Base-by-base conservation (phyloP, 2,113 vertebrate species). In the Melanerpes formicivorus region DNA sequence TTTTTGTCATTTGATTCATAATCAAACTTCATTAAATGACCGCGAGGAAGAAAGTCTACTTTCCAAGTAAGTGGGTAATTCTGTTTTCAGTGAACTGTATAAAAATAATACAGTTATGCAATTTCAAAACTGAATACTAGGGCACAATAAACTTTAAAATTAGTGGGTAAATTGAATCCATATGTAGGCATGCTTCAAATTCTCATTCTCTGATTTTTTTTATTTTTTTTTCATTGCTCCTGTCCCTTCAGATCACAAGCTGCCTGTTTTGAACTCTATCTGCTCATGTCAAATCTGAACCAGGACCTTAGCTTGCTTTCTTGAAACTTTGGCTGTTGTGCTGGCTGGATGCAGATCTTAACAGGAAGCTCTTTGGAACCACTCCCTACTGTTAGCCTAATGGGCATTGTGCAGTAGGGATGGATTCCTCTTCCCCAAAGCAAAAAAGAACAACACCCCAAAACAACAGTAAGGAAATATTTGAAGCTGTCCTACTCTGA, bases 361-460 rank as follows among this genome's bases (percentile, higher is more conserved):
- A 88, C 44, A 12, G 32, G 62, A 13, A 80, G 30, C 18, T 52
- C 15, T 63, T 52, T 5, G 26, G 54, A 75, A 26, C n/a, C 27
- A 4, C 32, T 69, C 30, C 50, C 9, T 10, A 1, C 10, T 64
- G 3, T 32, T 52, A 73, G 30, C 32, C 40, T 82, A 50, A 70
- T 21, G 74, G 50, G 42, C 8, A 3, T 56, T 26, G 10, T 30
- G 63, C 14, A 12, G 50, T 30, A 27, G 62, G 23, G 26, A 27
- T 78, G 29, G 14, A 3, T 40, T 62, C 37, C 18, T 17, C 12
- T 69, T 26, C 12, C 46, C 14, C n/a, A 65, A 18, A 75, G 37
- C 10, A 22, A 27, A 48, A 54, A 21, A 22, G 2, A 0, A 15
- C 26, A 40, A 40, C 40, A 11, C 10, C 4, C 19, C 21, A 1